Percentiles rank a stretch among this genome's conserved stretches.
Conservation (phyloP, 2,113 vertebrate genomes). For the Vulpes lagopus region DNA sequence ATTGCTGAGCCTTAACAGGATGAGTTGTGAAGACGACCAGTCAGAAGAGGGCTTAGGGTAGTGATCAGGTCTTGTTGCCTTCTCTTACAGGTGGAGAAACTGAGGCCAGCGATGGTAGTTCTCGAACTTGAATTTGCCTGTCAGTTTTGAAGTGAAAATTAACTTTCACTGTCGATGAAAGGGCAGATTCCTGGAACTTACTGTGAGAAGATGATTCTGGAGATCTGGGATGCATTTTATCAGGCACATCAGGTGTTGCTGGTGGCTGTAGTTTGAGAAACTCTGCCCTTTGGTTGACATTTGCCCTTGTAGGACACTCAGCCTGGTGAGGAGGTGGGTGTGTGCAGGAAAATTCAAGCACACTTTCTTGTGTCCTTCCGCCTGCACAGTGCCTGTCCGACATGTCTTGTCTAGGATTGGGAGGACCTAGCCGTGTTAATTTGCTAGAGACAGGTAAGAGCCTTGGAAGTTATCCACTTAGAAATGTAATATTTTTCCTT, state of each 20-base stretch:
- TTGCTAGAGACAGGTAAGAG: background rate
- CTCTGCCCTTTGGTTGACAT: background rate
- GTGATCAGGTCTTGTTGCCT: background rate
- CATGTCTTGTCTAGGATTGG: rapidly evolving
- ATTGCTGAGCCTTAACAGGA: background rate
- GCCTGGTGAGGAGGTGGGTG: background rate
- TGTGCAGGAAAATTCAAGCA: background rate
- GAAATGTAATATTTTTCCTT: background rate
- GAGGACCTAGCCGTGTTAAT: background rate
- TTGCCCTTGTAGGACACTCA: background rate
- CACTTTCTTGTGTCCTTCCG: no score
- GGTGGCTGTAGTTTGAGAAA: background rate
- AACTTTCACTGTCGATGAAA: background rate
- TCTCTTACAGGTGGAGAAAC: background rate
- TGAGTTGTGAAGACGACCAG: background rate
- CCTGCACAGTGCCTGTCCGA: background rate
- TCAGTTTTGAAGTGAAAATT: background rate
- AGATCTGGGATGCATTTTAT: background rate
- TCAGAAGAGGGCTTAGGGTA: background rate
- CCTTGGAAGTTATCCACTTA: background rate
- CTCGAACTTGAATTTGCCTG: background rate
- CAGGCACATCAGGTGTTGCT: no score
- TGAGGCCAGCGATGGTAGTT: background rate
- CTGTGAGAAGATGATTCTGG: background rate
- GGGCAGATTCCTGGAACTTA: background rate